Evolutionary conservation across 2,113 vertebrate species (phyloP).

Genomic region (Neogobius melanostomus): DNA sequence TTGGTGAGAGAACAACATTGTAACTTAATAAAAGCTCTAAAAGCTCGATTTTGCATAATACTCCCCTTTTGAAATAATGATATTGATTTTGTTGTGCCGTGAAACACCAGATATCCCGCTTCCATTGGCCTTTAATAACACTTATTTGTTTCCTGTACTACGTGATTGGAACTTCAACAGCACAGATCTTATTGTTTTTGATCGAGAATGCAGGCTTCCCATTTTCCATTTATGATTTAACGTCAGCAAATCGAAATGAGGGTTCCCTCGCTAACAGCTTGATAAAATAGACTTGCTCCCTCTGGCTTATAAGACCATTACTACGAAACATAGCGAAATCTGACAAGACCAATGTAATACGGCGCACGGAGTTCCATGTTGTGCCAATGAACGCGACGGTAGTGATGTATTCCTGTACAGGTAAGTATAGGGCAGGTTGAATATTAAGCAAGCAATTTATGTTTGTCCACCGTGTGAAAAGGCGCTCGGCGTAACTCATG

Average conservation of each 20-base stretch:
- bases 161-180: background rate
- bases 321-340: background rate
- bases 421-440: background rate
- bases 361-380: background rate
- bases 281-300: background rate
- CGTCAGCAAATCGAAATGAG: background rate
- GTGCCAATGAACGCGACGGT: background rate
- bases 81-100: no score
- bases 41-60: no score
- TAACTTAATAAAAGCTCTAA: no score
- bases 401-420: background rate
- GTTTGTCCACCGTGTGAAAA: background rate
- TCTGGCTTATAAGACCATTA: background rate
- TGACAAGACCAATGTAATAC: conserved; percentile 7
- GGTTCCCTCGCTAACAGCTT: background rate
- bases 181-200: conserved; percentile 14
- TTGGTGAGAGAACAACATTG: no score
- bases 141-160: background rate
- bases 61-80: no score
- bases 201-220: background rate
- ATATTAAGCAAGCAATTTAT: conserved; percentile 1
- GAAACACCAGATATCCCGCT: background rate
- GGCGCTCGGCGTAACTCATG: background rate
- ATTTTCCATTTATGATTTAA: conserved; percentile 2
- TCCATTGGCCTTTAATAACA: background rate